Base-by-base conservation (phyloP, 2,888 invertebrate genomes). In the Erebia palarica region DNA sequence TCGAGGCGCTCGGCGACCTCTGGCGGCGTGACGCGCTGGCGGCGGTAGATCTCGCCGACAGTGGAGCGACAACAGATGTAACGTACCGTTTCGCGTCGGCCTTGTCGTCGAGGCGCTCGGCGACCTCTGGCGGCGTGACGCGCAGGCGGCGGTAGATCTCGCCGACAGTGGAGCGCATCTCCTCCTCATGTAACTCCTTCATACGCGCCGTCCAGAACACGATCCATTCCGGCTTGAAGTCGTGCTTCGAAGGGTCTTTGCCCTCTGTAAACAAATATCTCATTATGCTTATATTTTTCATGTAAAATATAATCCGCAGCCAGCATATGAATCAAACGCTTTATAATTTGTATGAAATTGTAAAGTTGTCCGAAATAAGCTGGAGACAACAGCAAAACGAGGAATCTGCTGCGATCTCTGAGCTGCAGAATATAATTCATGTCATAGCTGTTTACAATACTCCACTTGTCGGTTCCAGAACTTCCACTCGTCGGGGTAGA, bases 191-290 rank as follows among this genome's bases (percentile, higher is more conserved):
- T 9, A 98, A 86, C 76, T 97, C 97, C 69, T 96, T 95, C 96
- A 97, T 96, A 13, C 97, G 94, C 72, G 95, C 95, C 79, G 96
- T 97, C 98, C 98, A 98, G 85, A 95, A 97, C 66, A 95, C 89
- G 68, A 97, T 97, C 98, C 98, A 98, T 81, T 98, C 98, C 0
- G 97, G 96, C 78, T 97, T 97, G 84, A 97, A 98, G 82, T 98
- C 97, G 82, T 97, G 95, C 75, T 95, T 96, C 49, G 95, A 94
- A 0, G 97, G 96, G 84, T 98, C 97, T 84, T 95, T 95, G 65
- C 96, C 95, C 85, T 95, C 95, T 80, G 82, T 16, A 36, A 60
- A 11, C 49, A n/a, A 21, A 51, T 9, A 53, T 53, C 5, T 53
- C 9, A 53, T 9, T 8, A n/a, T 16, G 16, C 16, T 9, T 53